These are phyloP conservation scores for Crotophaga sulcirostris DNA, from an alignment of 2,113 vertebrate species.

Conservation along the genomic window DNA sequence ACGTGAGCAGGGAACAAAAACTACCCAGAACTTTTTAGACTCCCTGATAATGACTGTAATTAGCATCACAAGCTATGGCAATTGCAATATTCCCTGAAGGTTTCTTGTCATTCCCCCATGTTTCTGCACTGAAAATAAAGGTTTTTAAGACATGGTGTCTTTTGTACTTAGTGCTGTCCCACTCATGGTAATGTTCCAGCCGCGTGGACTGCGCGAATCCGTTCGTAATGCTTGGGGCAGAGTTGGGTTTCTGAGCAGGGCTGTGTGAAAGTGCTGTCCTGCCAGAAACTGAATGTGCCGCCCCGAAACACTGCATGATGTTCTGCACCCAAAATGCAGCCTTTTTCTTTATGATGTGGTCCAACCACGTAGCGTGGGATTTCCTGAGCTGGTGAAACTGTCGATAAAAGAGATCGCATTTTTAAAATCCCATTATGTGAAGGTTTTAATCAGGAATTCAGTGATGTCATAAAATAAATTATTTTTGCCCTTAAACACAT, in stretches of 20 bases:
- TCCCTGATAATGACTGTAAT: constrained; percentile 65
- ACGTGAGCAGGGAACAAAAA: constrained; percentile 23
- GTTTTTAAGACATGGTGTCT: constrained; percentile 26
- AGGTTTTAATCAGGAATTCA: neutral
- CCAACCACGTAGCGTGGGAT: neutral
- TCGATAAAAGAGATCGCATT: neutral
- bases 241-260: neutral
- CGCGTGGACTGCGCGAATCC: neutral
- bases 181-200: neutral
- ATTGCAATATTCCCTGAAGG: constrained; percentile 39
- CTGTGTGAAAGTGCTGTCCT: neutral
- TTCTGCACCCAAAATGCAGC: neutral
- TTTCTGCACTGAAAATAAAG: neutral
- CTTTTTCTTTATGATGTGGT: neutral
- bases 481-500: neutral
- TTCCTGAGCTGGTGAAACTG: neutral
- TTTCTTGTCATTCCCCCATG: constrained; percentile 26
- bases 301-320: neutral
- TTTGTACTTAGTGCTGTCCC: neutral
- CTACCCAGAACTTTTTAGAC: neutral
- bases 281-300: constrained; percentile 6
- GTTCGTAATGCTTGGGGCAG: constrained; percentile 4
- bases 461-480: neutral
- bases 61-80: constrained; percentile 67
- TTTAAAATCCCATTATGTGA: neutral